Base-by-base conservation (phyloP, 1,140 invertebrate species). In the Drosophila santomea region DNA sequence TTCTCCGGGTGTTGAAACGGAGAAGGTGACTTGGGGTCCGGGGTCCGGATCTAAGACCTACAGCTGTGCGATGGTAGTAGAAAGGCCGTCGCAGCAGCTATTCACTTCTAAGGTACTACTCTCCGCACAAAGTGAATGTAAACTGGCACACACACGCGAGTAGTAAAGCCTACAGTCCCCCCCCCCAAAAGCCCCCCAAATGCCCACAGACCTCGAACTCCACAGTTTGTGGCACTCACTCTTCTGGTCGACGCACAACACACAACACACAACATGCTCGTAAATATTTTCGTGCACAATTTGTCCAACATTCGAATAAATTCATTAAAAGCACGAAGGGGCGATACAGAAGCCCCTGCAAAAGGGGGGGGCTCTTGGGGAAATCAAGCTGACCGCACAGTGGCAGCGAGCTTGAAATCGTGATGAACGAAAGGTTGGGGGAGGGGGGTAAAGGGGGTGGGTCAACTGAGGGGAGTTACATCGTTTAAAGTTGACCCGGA, bases 281-380 rank as follows among this genome's bases (percentile, higher is more conserved):
- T 89, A 89, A 89, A 89, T 89, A 90, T 89, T 71, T 89, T 80
- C 72, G 84, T 88, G 84, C 80, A 89, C 84, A 89, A 89, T 89
- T 89, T 89, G 84, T 89, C 84, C 84, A 89, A 90, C 84, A 89
- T 85, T 88, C 85, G 90, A 84, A 89, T 89, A 89, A 89, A 89
- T 89, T 89, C 84, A 89, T 89, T 89, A 90, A 90, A 78, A 60
- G 82, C 78, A 86, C 69, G 54, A 58, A 36, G 43, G 44, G 64
- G 51, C 43, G 52, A 56, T 45, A 44, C 45, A 66, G 64, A 44
- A 54, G 64, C 61, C 47, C 10, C 11, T 11, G 55, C 17, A 17
- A 17, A 8, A 20, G 15, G 20, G 28, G 17, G 50, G 47, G 7
- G 57, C 54, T 58, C 45, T 47, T 60, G 61, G 63, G 74, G 62